phyloP scores from a whole-genome alignment of 2,797 vertebrate genomes.

The Remorina albescens region DNA sequence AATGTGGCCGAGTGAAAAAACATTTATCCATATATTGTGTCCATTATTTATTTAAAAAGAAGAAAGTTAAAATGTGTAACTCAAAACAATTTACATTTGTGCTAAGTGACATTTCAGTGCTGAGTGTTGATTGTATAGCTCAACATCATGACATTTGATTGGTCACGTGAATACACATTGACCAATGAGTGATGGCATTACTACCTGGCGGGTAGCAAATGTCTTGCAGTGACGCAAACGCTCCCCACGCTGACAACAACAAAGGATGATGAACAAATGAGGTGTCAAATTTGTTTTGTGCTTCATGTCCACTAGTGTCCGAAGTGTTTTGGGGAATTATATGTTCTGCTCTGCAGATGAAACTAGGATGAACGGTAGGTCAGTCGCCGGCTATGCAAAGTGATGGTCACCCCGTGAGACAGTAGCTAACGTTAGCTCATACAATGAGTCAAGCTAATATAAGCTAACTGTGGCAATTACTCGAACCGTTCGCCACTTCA shows the following conservation, averaged over 20 bases:
- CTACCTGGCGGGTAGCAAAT: conserved; percentile 51
- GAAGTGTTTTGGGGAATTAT: neutral
- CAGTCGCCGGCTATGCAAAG: conserved; percentile 29
- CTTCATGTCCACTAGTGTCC: neutral
- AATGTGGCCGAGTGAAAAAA: too few relatives aligned
- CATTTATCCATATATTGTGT: too few relatives aligned
- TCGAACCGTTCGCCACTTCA: neutral
- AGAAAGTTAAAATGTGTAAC: neutral
- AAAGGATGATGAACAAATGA: conserved; percentile 67
- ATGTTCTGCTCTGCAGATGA: neutral
- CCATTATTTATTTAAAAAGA: too few relatives aligned
- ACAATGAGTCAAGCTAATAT: conserved; percentile 25
- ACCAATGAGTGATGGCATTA: conserved; percentile 67
- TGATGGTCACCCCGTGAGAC: conserved; percentile 29
- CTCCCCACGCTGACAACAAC: conserved; percentile 53
- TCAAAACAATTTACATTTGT: neutral
- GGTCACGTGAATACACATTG: conserved; percentile 42
- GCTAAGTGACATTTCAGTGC: neutral
- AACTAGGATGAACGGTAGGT: conserved; percentile 62
- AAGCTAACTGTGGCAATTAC: neutral
- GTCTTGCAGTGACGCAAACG: conserved; percentile 47
- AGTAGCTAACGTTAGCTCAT: conserved; percentile 52
- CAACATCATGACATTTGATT: conserved; percentile 52
- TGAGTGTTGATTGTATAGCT: neutral
- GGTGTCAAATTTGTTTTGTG: conserved; percentile 54